Evolutionary conservation across 2,113 vertebrate genomes (phyloP).

Genomic region (Irena cyanogastra): DNA sequence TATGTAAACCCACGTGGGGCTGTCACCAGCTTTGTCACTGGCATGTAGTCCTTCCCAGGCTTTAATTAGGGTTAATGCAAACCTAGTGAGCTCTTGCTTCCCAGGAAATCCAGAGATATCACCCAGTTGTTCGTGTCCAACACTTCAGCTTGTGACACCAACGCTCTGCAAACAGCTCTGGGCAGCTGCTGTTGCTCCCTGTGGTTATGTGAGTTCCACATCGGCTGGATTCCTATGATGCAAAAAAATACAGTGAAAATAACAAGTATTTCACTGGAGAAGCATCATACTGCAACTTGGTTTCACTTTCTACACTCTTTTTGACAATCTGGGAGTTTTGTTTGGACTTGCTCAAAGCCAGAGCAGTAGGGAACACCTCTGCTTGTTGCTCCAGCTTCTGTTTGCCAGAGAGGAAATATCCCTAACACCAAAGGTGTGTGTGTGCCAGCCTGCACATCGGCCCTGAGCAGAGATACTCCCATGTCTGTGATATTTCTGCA

Average conservation of each 20-base stretch:
- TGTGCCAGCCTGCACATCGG: not conserved
- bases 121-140: not conserved
- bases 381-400: not conserved
- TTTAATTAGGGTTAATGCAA: not conserved
- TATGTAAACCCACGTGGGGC: rapidly evolving
- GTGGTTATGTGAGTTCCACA: not conserved
- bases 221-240: not conserved
- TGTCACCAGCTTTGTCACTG: not conserved
- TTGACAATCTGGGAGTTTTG: not conserved
- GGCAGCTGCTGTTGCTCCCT: not conserved
- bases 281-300: not conserved
- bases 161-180: not conserved
- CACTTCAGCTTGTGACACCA: rapidly evolving
- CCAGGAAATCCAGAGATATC: not conserved
- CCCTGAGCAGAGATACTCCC: not conserved
- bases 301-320: not conserved
- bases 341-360: constrained; percentile 8
- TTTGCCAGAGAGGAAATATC: not conserved
- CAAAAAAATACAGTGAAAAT: not conserved
- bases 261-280: not conserved
- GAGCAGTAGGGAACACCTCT: not conserved
- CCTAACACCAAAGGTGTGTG: not conserved
- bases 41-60: not conserved
- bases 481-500: not conserved
- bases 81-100: not conserved